phyloP scores from a whole-genome alignment of 2,113 vertebrate species.

The Trematocara nigrifrons region DNA sequence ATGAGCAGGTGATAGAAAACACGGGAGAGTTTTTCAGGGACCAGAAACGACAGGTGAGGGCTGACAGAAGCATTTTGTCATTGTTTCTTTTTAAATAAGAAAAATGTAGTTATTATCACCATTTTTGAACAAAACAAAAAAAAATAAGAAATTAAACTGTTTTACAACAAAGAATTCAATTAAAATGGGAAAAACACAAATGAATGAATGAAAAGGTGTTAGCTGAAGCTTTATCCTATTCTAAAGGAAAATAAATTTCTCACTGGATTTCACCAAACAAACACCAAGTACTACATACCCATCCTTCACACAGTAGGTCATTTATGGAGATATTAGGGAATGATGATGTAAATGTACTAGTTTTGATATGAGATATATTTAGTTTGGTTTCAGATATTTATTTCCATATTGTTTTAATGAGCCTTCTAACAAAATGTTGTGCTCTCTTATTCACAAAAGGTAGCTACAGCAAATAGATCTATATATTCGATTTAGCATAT shows the following conservation, averaged over 20 bases:
- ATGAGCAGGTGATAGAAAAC: slow-evolving; percentile 98
- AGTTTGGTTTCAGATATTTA: background rate
- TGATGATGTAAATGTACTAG: rapidly evolving
- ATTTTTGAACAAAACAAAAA: background rate
- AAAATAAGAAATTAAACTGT: background rate
- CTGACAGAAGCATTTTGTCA: background rate
- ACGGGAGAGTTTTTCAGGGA: slow-evolving; percentile 99
- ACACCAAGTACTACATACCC: background rate
- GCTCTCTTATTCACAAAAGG: background rate
- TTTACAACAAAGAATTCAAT: background rate
- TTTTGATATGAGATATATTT: background rate
- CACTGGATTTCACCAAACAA: background rate
- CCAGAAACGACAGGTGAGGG: slow-evolving; percentile 88
- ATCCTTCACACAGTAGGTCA: background rate
- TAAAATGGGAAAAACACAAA: background rate
- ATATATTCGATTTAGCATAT: background rate
- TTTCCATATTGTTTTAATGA: background rate
- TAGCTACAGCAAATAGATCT: background rate
- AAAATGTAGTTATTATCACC: background rate
- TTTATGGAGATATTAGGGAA: background rate
- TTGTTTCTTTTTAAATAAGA: background rate
- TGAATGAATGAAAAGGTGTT: background rate
- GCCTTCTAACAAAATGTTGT: background rate
- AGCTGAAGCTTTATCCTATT: background rate
- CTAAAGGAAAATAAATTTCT: rapidly evolving